Evolutionary conservation across 2,888 invertebrate species (phyloP).

Genomic region (Unio pictorum): DNA sequence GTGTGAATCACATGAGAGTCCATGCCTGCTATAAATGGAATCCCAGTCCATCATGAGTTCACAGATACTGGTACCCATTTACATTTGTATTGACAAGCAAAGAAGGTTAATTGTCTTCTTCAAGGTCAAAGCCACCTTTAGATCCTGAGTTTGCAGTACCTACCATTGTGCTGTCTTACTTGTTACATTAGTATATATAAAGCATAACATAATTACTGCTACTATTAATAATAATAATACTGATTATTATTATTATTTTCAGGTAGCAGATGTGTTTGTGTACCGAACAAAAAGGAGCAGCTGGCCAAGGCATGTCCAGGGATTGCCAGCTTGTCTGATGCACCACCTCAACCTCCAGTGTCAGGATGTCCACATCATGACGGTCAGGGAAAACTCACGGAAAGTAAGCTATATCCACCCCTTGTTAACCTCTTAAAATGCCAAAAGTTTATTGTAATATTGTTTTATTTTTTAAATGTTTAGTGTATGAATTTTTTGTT

Average conservation of each 20-base stretch:
- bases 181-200: too few species aligned
- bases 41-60: too few species aligned
- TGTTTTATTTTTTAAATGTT: not conserved
- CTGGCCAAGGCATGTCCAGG: slow-evolving; percentile 63
- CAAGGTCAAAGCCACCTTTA: too few species aligned
- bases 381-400: slow-evolving; percentile 33
- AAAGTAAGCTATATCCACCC: slow-evolving; percentile 26
- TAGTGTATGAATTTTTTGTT: not conserved
- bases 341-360: slow-evolving; percentile 49
- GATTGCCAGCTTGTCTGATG: slow-evolving; percentile 52
- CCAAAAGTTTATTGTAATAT: not conserved
- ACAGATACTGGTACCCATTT: too few species aligned
- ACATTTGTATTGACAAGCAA: too few species aligned
- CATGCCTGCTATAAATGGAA: too few species aligned
- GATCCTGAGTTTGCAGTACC: too few species aligned
- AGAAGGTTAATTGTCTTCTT: too few species aligned
- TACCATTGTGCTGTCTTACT: too few species aligned
- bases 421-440: not conserved
- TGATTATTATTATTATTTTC: slow-evolving; percentile 37
- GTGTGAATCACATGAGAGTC: too few species aligned
- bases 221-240: too few species aligned
- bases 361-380: slow-evolving; percentile 49
- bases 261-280: slow-evolving; percentile 73
- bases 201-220: too few species aligned
- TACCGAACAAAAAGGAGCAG: slow-evolving; percentile 50